Evolutionary conservation across 2,113 vertebrate genomes (phyloP).

Genomic region (human): GRCh38 chr3:154693001-154693500

Average conservation of each 20-base stretch:
- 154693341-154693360: neutral
- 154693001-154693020: neutral
- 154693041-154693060: neutral
- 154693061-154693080: neutral
- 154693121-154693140: neutral
- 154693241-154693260: neutral
- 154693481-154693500: too few species aligned
- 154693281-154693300: neutral
- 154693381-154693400: neutral
- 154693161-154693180: neutral
- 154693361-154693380: neutral
- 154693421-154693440: neutral
- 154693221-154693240: neutral
- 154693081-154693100: neutral
- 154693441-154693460: neutral
- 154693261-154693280: neutral
- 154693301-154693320: neutral
- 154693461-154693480: neutral
- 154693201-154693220: neutral
- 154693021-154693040: neutral
- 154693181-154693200: neutral
- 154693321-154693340: neutral
- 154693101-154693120: neutral
- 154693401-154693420: neutral
- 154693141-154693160: neutral